Evolutionary conservation across 2,888 invertebrate species (phyloP).

Genomic region (Leptarthrus brevirostris): DNA sequence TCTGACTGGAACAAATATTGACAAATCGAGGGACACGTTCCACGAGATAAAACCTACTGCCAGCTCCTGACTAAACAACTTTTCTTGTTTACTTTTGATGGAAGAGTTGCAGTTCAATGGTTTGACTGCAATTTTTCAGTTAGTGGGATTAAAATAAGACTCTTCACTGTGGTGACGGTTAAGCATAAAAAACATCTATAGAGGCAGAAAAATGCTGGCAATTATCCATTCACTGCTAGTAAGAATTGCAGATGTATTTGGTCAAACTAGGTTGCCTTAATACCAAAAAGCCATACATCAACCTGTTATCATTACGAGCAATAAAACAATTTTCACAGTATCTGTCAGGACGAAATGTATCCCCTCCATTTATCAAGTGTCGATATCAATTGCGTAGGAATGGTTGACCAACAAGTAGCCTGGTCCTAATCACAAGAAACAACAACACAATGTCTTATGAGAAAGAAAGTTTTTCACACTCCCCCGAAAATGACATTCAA

Average conservation of each 20-base stretch:
- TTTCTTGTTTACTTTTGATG: conserved; percentile 15
- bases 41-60: conserved; percentile 33
- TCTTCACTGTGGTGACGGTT: no score
- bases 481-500: conserved; percentile 50
- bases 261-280: no score
- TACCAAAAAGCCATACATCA: background rate
- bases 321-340: conserved; percentile 14
- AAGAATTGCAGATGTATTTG: no score
- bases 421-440: conserved; percentile 45
- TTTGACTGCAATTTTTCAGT: conserved; percentile 20
- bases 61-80: conserved; percentile 36
- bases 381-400: conserved; percentile 44
- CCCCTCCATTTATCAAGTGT: conserved; percentile 31
- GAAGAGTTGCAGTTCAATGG: background rate
- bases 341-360: background rate
- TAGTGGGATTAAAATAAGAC: no score
- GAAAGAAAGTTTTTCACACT: conserved; percentile 18
- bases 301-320: background rate
- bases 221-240: no score
- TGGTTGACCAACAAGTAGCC: conserved; percentile 49
- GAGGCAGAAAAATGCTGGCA: no score
- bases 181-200: no score
- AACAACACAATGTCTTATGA: conserved; percentile 27
- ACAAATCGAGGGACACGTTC: conserved; percentile 18
- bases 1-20: conserved; percentile 25